A percentile compares a stretch with the other conserved stretches of the same genome.
These are phyloP conservation scores for Tragelaphus scriptus DNA, from an alignment of 2,113 vertebrate species.

Conservation along the genomic window DNA sequence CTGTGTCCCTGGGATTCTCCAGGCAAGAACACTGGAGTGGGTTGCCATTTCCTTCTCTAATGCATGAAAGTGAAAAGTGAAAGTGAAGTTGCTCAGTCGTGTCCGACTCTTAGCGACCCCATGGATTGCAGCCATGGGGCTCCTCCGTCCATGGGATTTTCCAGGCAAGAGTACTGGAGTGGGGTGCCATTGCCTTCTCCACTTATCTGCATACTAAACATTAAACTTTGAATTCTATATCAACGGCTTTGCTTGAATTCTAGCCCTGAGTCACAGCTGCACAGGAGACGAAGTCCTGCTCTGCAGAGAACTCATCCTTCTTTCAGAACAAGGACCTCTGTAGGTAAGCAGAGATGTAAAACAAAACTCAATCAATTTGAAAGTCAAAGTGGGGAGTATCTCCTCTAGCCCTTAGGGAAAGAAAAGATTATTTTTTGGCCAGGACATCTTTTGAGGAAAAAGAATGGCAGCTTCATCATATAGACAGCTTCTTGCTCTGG, in stretches of 20 bases:
- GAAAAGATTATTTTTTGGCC: neutral
- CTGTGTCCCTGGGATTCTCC: too few species aligned
- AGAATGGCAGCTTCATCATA: neutral
- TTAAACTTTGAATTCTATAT: neutral
- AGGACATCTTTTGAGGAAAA: neutral
- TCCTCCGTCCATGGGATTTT: too few species aligned
- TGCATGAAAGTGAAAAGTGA: too few species aligned
- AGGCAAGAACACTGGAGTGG: too few species aligned
- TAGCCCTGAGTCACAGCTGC: neutral
- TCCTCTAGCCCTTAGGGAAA: neutral
- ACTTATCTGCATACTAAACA: neutral
- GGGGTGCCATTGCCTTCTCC: too few species aligned
- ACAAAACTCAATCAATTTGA: neutral
- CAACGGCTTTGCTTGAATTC: neutral
- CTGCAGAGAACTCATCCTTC: neutral
- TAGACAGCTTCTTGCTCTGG: neutral
- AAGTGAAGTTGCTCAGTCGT: too few species aligned
- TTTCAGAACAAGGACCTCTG: neutral
- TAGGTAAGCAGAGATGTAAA: neutral
- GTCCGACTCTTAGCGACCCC: too few species aligned
- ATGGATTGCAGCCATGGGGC: too few species aligned
- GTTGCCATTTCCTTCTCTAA: too few species aligned
- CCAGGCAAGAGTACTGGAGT: too few species aligned
- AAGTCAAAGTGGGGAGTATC: neutral
- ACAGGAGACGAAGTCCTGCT: neutral